Conservation (phyloP, 2,113 vertebrate genomes). For the Nycticebus coucang region DNA sequence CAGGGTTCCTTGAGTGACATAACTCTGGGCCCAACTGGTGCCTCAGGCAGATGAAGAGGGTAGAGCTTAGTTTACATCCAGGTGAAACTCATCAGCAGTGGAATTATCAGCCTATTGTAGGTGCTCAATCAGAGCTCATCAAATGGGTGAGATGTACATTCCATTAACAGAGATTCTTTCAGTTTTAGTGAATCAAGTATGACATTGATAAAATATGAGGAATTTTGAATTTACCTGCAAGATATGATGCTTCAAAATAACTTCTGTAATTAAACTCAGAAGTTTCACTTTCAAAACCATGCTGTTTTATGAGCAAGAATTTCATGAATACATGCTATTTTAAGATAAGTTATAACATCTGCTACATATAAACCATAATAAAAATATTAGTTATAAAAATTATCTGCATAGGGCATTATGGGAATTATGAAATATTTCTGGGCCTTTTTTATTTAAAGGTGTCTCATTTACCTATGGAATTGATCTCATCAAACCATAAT, state of each 20-base stretch:
- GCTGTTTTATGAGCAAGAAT: slow-evolving; percentile 78
- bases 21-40: background rate
- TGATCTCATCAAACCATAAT: background rate
- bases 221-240: background rate
- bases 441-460: slow-evolving; percentile 38
- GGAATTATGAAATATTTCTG: slow-evolving; percentile 54
- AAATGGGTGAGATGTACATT: background rate
- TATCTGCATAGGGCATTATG: slow-evolving; percentile 69
- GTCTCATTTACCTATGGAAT: background rate
- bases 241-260: background rate
- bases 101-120: background rate
- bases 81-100: background rate
- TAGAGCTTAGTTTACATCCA: too few relatives aligned
- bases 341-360: slow-evolving; percentile 77
- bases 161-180: background rate
- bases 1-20: background rate
- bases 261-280: background rate
- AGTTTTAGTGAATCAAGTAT: background rate
- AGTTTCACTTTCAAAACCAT: slow-evolving; percentile 76
- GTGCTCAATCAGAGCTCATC: background rate
- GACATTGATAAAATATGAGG: background rate
- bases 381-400: slow-evolving; percentile 77
- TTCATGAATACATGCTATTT: slow-evolving; percentile 72
- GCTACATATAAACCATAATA: slow-evolving; percentile 76
- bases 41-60: background rate